Base-by-base conservation (phyloP, 1,140 invertebrate species). In the Lerema accius region DNA sequence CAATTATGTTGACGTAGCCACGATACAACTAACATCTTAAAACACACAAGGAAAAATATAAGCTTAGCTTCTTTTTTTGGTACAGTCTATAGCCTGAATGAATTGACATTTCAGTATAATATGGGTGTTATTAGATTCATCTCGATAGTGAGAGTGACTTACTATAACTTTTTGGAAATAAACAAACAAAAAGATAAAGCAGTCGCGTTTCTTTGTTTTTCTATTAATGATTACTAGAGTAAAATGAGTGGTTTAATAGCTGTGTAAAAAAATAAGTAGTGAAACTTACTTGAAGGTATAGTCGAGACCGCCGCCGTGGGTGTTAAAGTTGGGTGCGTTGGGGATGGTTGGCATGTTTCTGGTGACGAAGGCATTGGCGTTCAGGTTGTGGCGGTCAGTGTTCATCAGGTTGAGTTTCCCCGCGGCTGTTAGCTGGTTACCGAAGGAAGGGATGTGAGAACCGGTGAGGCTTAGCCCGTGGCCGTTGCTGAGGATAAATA, bases 241-340 rank as follows among this genome's bases (percentile, higher is more conserved):
- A n/a, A n/a, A n/a, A n/a, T n/a, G n/a, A n/a, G n/a, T n/a, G 46
- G 0, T 6, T 26, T n/a, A 7, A 37, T 43, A 46, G 4, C 32
- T 15, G n/a, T 17, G 15, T 4, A 14, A 23, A 45, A 0, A 32
- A 45, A 26, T 14, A 43, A 19, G 14, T 17, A 5, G 2, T 23
- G 14, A 32, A 39, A 69, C 80, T 69, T 58, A 82, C 78, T 79
- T 73, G 49, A 61, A 80, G 37, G 42, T 74, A 43, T 80, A 83
- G 46, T 80, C 78, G 5, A 82, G 7, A 13, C 76, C 71, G 5
- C 65, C 80, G 0, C 82, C 79, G n/a, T 69, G 53, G 0, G 78
- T 84, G 51, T 78, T 78, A 48, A 78, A 79, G 62, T 69, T 73
- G 19, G 78, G 75, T 5, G 70, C 67, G 7, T 56, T 58, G 1